A percentile compares a stretch with the other conserved stretches of the same genome.
Conservation (phyloP, 2,888 invertebrate genomes). For the Oithona nana region DNA sequence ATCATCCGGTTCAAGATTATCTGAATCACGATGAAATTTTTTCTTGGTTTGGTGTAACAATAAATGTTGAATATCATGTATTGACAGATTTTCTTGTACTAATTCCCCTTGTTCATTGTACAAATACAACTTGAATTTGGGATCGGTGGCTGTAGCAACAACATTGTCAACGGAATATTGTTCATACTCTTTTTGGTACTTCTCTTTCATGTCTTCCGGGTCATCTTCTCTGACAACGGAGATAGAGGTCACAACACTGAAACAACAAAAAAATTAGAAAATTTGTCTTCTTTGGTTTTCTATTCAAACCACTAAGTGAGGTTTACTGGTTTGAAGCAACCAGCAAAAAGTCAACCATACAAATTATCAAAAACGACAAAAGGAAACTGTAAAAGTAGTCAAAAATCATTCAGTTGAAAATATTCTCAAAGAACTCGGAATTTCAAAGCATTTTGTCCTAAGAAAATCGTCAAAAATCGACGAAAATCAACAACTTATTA, state of each 20-base stretch:
- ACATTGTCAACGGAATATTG: background rate
- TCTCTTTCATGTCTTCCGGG: slow-evolving; percentile 3
- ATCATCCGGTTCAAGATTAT: background rate
- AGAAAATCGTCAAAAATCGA: no score
- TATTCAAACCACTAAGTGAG: no score
- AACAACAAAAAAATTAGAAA: background rate
- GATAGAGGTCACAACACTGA: slow-evolving; percentile 6
- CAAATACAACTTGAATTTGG: slow-evolving; percentile 14
- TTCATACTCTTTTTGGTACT: slow-evolving; percentile 5
- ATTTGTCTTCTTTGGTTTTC: no score
- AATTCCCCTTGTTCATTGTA: slow-evolving; percentile 13
- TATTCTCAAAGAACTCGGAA: no score
- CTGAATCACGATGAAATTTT: background rate
- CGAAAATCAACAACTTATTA: no score
- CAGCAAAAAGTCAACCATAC: no score
- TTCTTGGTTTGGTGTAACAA: slow-evolving; percentile 9
- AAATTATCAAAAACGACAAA: no score
- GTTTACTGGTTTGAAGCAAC: no score
- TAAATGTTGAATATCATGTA: slow-evolving; percentile 16
- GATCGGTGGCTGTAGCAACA: background rate
- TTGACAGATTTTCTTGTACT: slow-evolving; percentile 6
- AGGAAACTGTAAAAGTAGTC: no score
- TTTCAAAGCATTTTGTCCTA: no score
- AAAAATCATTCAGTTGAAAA: no score
- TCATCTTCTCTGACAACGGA: slow-evolving; percentile 6